phyloP scores from a whole-genome alignment of 2,797 vertebrate genomes.

The Falco naumanni region DNA sequence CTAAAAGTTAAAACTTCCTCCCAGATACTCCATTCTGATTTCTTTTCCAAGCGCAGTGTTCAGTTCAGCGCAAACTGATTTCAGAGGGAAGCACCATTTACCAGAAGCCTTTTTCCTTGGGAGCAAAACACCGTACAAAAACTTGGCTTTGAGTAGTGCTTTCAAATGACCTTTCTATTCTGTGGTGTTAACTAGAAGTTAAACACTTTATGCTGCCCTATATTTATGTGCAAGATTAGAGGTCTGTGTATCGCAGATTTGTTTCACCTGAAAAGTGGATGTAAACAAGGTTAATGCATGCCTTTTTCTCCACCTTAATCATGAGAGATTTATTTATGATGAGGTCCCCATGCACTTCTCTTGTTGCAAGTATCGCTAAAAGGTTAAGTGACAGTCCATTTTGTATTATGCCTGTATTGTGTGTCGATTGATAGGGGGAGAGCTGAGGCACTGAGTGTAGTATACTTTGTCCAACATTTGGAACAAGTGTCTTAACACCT shows the following conservation, averaged over 20 bases:
- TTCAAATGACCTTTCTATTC: background rate
- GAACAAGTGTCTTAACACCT: background rate
- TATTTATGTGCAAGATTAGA: background rate
- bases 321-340: background rate
- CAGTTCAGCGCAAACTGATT: background rate
- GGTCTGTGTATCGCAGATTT: background rate
- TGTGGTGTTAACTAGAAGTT: background rate
- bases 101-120: background rate
- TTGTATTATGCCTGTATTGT: background rate
- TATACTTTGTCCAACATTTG: background rate
- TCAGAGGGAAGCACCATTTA: background rate
- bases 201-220: background rate
- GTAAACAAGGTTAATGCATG: background rate
- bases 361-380: background rate
- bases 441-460: background rate
- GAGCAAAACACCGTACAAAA: background rate
- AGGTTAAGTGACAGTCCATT: background rate
- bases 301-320: background rate
- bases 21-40: background rate
- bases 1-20: background rate
- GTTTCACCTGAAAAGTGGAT: background rate
- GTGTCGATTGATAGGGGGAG: background rate
- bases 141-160: background rate
- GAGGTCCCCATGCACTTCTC: fast-evolving
- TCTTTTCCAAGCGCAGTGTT: background rate